Base-by-base conservation (phyloP, 2,888 invertebrate species). In the Linyphia triangularis region DNA sequence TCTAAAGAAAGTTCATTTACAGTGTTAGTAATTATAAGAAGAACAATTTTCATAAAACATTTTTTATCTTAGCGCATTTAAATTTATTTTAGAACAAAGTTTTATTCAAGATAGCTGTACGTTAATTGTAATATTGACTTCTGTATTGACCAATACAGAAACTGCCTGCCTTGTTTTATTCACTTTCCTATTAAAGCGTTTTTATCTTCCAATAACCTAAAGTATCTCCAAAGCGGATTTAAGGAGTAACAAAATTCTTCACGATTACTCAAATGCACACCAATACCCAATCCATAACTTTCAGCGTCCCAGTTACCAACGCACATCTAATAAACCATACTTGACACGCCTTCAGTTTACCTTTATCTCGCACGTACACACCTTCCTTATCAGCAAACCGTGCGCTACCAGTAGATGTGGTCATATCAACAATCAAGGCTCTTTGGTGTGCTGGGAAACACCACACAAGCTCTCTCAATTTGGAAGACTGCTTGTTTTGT, bases 401-500 rank as follows among this genome's bases (percentile, higher is more conserved):
- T 51, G 51, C 13, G 51, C 51, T 51, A 24, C 63, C 28, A 24
- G 63, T 24, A 24, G 16, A 10, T 28, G 13, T 63, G 28, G 63
- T 16, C 63, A 26, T 26, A 26, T 63, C 63, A 63, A 26, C 63
- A 26, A 63, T 13, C 19, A 57, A 57, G 19, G 9, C 57, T 24
- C 26, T 51, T 51, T 51, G 51, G n/a, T 5, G 5, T 16, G 51
- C 51, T n/a, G 13, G 51, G 51, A n/a, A 51, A 51, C 33, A 9
- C 33, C 4, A 6, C 9, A 6, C 33, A 9, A 33, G n/a, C 51
- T 51, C n/a, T 33, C 33, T n/a, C n/a, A 30, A 13, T 10, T 63
- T 10, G 7, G 63, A 40, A n/a, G 19, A 19, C 57, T 40, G 37
- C 43, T 57, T 69, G 40, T 67, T 81, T 81, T 33, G 9, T 19